These are phyloP conservation scores for Lissonota sp. DNA, from an alignment of 2,888 invertebrate genomes.

Conservation along the genomic window DNA sequence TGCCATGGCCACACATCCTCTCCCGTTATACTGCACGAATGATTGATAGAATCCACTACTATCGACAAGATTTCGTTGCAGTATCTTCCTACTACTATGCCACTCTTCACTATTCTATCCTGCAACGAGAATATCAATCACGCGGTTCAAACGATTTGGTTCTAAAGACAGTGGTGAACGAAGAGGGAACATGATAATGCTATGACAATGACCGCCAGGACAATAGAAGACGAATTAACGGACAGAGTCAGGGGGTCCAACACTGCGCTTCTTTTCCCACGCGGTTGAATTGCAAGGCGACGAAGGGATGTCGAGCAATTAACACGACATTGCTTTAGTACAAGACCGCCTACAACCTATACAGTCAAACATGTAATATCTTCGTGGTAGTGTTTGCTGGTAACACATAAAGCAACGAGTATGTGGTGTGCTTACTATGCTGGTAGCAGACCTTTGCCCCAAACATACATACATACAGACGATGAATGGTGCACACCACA, in stretches of 20 bases:
- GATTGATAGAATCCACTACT: slow-evolving; percentile 66
- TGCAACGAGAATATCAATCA: slow-evolving; percentile 27
- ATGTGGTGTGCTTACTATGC: slow-evolving; percentile 22
- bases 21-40: slow-evolving; percentile 62
- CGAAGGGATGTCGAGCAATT: slow-evolving; percentile 72
- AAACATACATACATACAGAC: slow-evolving; percentile 1
- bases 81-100: slow-evolving; percentile 11
- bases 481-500: neutral
- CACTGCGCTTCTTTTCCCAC: slow-evolving; percentile 46
- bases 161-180: neutral
- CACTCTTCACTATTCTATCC: slow-evolving; percentile 23
- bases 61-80: slow-evolving; percentile 60
- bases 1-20: slow-evolving; percentile 55
- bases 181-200: slow-evolving; percentile 57
- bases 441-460: neutral
- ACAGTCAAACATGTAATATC: slow-evolving; percentile 50
- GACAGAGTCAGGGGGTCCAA: slow-evolving; percentile 51
- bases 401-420: neutral
- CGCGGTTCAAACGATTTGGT: slow-evolving; percentile 34
- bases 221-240: slow-evolving; percentile 72
- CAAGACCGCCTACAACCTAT: slow-evolving; percentile 24
- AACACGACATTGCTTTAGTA: slow-evolving; percentile 67
- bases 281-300: slow-evolving; percentile 66
- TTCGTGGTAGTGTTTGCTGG: slow-evolving; percentile 9
- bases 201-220: slow-evolving; percentile 66